phyloP scores from a whole-genome alignment of 1,140 invertebrate genomes.

The Tetramorium alpestre region DNA sequence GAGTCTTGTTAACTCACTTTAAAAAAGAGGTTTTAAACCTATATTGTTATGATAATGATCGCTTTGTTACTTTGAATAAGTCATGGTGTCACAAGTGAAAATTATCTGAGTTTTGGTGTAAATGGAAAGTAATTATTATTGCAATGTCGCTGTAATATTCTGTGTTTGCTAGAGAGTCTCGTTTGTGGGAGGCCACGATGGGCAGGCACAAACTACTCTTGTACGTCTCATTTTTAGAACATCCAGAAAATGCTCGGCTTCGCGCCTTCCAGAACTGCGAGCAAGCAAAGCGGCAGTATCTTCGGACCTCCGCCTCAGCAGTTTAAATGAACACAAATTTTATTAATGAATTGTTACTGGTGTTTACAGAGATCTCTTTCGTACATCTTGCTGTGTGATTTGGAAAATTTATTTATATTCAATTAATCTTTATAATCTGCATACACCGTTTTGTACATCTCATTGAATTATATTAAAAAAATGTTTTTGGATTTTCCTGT shows the following conservation, averaged over 20 bases:
- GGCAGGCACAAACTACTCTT: too few species aligned
- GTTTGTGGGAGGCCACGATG: too few species aligned
- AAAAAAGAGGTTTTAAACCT: too few species aligned
- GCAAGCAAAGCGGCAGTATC: slow-evolving; percentile 96
- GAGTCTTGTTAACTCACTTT: too few species aligned
- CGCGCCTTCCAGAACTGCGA: slow-evolving; percentile 97
- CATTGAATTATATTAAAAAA: slow-evolving; percentile 13
- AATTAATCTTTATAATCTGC: slow-evolving; percentile 17
- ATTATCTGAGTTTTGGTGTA: too few species aligned
- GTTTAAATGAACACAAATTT: slow-evolving; percentile 88
- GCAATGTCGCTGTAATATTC: too few species aligned
- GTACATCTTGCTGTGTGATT: not conserved
- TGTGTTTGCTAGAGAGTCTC: too few species aligned
- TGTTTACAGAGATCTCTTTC: slow-evolving; percentile 5
- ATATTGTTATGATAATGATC: too few species aligned
- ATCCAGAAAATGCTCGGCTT: slow-evolving; percentile 99
- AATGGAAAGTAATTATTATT: too few species aligned
- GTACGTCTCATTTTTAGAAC: slow-evolving; percentile 90
- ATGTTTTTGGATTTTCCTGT: not conserved
- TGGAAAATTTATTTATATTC: not conserved
- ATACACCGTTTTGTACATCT: not conserved
- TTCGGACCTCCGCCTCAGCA: slow-evolving; percentile 92
- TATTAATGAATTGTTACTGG: not conserved
- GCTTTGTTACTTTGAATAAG: too few species aligned
- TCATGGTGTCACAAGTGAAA: too few species aligned